Evolutionary conservation across 2,888 invertebrate species (phyloP).

Genomic region (Andrena dorsata): DNA sequence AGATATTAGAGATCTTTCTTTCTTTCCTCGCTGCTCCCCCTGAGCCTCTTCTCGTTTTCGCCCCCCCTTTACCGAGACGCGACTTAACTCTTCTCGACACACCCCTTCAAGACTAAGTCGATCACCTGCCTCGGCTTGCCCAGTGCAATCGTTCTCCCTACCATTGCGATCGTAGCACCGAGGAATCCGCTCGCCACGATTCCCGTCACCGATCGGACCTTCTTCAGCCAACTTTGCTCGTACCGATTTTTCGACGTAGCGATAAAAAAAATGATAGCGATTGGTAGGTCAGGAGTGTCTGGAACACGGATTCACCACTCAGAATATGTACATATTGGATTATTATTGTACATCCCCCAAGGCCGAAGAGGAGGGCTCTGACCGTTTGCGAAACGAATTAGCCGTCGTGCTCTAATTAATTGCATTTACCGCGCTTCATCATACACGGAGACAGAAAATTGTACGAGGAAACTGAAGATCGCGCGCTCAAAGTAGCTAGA

Average conservation of each 20-base stretch:
- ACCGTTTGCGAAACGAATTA: constrained; percentile 42
- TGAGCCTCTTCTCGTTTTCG: background rate
- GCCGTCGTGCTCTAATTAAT: constrained; percentile 1
- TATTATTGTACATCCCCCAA: constrained; percentile 46
- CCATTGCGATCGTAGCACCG: background rate
- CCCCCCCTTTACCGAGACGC: background rate
- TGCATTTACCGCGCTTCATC: constrained; percentile 14
- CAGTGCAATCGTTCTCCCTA: too few relatives aligned
- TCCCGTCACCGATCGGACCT: background rate
- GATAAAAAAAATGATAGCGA: constrained; percentile 25
- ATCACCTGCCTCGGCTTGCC: background rate
- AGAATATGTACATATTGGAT: constrained; percentile 59
- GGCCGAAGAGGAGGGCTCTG: constrained; percentile 68
- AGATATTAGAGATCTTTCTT: constrained; percentile 79
- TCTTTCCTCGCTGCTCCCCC: constrained; percentile 63
- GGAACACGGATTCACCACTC: constrained; percentile 43
- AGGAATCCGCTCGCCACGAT: background rate
- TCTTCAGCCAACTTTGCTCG: constrained; percentile 39
- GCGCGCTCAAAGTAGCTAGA: constrained; percentile 26
- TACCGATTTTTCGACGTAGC: constrained; percentile 14
- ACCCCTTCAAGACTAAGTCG: background rate
- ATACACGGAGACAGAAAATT: background rate
- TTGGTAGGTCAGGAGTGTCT: constrained; percentile 49
- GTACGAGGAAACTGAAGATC: background rate
- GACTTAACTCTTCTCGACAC: background rate